Evolutionary conservation across 2,113 vertebrate species (phyloP), one percentile per base, ranked within the genome.

Genomic region (Gallinago undulata): DNA sequence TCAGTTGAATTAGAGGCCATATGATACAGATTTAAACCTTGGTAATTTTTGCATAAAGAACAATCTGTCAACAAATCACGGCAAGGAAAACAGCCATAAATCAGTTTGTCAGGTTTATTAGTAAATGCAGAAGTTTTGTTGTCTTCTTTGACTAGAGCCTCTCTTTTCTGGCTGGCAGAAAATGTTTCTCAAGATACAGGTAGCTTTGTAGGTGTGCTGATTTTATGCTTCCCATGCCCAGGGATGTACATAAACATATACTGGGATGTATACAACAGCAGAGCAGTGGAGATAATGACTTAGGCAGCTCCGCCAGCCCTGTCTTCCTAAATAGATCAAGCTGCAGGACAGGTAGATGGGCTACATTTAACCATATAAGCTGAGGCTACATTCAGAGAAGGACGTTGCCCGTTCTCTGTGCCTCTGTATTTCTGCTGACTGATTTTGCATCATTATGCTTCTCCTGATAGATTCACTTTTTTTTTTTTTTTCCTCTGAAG

Each of bases 21-120:
- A 98, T 97, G 97, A 98, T 97, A 94, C 97, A 97, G 93, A 98
- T 98, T 98, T 98, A 98, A 98, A 97, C 97, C 94, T 93, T 93
- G 96, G 95, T 97, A 98, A 97, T 98, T 98, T 98, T 98, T 98
- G 97, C 97, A 96, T 97, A 97, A 98, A 98, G 97, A 95, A 97
- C 98, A 98, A 97, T 97, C 98, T 98, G 98, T 98, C 98, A 98
- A 96, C 96, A 96, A 97, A 95, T 97, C 96, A 96, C 24, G 84
- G 94, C 87, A 95, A 95, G 93, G 88, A 96, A 97, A 97, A 95
- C 82, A 96, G 87, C 87, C 94, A 96, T 98, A 97, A 97, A 98
- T 98, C 97, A 98, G 95, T 97, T 95, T 98, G 98, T 97, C 98
- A 94, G 89, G 96, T 98, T 98, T 98, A 98, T 97, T 98, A 94